Evolutionary conservation across 2,888 invertebrate genomes (phyloP).

Genomic region (Tethea ocularis): DNA sequence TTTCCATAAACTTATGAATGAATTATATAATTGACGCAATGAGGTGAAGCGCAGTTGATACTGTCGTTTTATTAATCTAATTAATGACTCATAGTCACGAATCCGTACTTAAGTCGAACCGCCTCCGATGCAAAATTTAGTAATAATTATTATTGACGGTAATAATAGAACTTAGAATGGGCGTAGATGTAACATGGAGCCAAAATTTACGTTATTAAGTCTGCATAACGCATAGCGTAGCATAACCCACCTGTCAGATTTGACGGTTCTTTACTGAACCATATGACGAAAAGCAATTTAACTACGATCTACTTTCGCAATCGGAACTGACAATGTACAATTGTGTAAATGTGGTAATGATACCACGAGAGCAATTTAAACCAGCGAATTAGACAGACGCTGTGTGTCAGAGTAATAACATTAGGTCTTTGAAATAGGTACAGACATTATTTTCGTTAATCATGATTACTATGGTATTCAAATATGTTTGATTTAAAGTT

Average conservation of each 20-base stretch:
- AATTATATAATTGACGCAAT: conserved; percentile 38
- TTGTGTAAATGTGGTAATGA: conserved; percentile 74
- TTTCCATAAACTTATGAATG: conserved; percentile 13
- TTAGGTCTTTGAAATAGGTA: conserved; percentile 30
- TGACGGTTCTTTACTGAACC: conserved; percentile 57
- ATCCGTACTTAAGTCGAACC: conserved; percentile 19
- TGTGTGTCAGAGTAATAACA: conserved; percentile 40
- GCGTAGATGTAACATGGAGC: conserved; percentile 32
- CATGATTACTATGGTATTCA: too few species aligned
- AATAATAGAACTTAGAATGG: conserved; percentile 29
- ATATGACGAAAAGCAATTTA: conserved; percentile 78
- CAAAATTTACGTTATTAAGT: conserved; percentile 25
- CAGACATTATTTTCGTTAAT: too few species aligned
- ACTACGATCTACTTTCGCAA: conserved; percentile 72
- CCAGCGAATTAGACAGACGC: conserved; percentile 39
- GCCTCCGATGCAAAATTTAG: conserved; percentile 15
- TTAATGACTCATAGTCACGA: conserved; percentile 61
- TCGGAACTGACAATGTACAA: conserved; percentile 68
- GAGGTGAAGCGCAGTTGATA: conserved; percentile 45
- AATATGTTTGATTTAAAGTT: too few species aligned
- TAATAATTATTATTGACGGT: conserved; percentile 17
- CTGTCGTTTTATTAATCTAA: conserved; percentile 61
- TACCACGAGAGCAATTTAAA: conserved; percentile 53
- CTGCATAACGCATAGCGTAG: conserved; percentile 29
- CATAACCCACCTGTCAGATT: conserved; percentile 54